These are phyloP conservation scores for Chunga burmeisteri DNA, from an alignment of 2,113 vertebrate genomes.

Conservation along the genomic window DNA sequence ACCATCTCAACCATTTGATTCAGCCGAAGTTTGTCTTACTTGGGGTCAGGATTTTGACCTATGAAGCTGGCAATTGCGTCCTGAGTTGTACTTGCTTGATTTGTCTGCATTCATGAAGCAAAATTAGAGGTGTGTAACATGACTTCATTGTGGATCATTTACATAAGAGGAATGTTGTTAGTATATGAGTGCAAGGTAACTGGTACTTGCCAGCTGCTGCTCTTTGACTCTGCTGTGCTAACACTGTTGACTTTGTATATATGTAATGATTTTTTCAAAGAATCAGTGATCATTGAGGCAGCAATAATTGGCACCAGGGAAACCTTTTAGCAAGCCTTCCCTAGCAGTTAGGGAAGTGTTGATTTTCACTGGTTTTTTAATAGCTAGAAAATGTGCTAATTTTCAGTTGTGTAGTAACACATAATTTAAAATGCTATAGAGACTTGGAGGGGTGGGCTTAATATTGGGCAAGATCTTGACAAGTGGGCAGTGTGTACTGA, in stretches of 20 bases:
- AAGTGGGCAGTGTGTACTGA: not conserved
- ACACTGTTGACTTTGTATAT: not conserved
- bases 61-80: not conserved
- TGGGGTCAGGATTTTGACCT: not conserved
- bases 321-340: not conserved
- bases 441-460: not conserved
- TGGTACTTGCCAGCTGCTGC: not conserved
- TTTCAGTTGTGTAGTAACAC: not conserved
- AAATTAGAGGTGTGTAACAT: not conserved
- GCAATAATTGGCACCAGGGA: slow-evolving; percentile 19
- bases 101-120: not conserved
- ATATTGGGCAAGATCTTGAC: not conserved
- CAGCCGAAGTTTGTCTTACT: not conserved
- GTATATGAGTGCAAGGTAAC: not conserved
- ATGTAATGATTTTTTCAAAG: not conserved
- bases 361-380: not conserved
- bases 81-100: not conserved
- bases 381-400: not conserved
- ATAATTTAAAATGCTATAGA: not conserved
- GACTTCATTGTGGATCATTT: not conserved
- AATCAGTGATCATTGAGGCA: slow-evolving; percentile 17
- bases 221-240: not conserved
- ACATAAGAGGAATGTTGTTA: not conserved
- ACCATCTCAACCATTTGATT: not conserved
- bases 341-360: not conserved